Evolutionary conservation across 2,797 vertebrate genomes (phyloP).

Genomic region (Takifugu rubripes): DNA sequence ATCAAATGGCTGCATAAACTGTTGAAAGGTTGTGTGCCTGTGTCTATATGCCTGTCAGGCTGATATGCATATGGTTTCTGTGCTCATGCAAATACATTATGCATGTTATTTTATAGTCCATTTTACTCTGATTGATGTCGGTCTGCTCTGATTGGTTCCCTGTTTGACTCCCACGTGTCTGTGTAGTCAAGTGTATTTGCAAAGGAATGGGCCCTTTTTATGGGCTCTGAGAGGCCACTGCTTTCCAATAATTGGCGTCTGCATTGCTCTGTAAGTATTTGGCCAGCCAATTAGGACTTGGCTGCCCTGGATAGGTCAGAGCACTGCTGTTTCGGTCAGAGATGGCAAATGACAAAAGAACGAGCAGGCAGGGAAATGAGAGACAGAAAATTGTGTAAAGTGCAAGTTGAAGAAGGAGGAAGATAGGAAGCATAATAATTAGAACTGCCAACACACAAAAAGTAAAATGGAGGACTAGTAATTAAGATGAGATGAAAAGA

Average conservation of each 20-base stretch:
- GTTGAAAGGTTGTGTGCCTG: conserved; percentile 10
- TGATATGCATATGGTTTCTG: conserved; percentile 37
- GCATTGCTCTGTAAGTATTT: conserved; percentile 61
- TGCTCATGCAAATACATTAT: conserved; percentile 58
- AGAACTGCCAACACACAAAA: not conserved
- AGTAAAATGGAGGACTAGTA: not conserved
- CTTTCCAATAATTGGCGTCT: conserved; percentile 66
- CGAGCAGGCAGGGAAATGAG: not conserved
- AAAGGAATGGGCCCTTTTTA: conserved; percentile 52
- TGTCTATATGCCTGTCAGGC: conserved; percentile 5
- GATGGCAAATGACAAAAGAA: conserved; percentile 23
- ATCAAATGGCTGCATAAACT: conserved; percentile 33
- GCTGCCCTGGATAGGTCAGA: conserved; percentile 51
- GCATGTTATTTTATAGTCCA: conserved; percentile 43
- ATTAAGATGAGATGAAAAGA: not conserved
- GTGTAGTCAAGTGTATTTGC: conserved; percentile 56
- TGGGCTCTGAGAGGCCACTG: conserved; percentile 58
- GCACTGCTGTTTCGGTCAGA: conserved; percentile 24
- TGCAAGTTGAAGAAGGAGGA: not conserved
- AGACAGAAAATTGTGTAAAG: not conserved
- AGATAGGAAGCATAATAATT: not conserved
- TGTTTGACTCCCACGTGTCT: conserved; percentile 42
- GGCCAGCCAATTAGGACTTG: conserved; percentile 44
- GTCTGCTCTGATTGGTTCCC: conserved; percentile 44
- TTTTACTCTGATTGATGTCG: conserved; percentile 50